phyloP scores from a whole-genome alignment of 1,140 invertebrate species.

The Cydia pomonella region DNA sequence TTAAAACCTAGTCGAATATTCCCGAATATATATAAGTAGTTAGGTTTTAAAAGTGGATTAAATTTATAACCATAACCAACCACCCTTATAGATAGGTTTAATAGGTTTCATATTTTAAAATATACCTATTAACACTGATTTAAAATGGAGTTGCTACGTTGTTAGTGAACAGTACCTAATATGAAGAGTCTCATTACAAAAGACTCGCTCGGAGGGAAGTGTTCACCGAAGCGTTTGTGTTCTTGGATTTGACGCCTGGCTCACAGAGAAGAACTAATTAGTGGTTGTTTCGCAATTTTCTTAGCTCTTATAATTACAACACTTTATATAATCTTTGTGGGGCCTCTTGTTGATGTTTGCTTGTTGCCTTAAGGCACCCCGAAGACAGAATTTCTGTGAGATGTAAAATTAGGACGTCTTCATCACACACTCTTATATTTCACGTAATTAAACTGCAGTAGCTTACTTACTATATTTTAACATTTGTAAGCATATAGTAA shows the following conservation, averaged over 20 bases:
- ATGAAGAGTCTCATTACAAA: slow-evolving; percentile 25
- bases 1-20: too few relatives aligned
- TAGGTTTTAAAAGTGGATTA: too few relatives aligned
- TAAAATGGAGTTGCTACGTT: not conserved
- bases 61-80: too few relatives aligned
- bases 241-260: slow-evolving; percentile 1
- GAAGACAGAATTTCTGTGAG: too few relatives aligned
- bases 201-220: not conserved
- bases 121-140: not conserved
- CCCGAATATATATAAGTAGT: too few relatives aligned
- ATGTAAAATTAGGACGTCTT: too few relatives aligned
- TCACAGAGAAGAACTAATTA: slow-evolving; percentile 23
- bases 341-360: not conserved
- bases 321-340: not conserved
- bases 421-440: too few relatives aligned
- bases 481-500: not conserved
- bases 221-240: not conserved
- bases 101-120: too few relatives aligned
- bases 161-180: slow-evolving; percentile 30
- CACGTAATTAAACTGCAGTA: too few relatives aligned
- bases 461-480: not conserved
- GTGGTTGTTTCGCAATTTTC: not conserved
- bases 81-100: too few relatives aligned
- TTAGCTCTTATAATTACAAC: not conserved
- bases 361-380: too few relatives aligned